phyloP scores from a whole-genome alignment of 1,140 invertebrate species.

The Arctopsyche grandis region DNA sequence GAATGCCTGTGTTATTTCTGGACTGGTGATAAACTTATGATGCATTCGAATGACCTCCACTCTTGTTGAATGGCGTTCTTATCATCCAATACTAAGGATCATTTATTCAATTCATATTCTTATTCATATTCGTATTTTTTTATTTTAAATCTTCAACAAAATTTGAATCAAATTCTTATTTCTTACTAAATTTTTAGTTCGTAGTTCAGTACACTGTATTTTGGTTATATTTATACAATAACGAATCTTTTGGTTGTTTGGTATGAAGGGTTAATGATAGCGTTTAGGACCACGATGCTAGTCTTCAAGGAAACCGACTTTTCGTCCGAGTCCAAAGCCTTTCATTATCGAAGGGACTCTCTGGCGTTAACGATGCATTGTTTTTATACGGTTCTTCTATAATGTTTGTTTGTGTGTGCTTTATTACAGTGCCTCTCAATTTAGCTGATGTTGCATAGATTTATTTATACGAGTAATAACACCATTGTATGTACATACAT shows the following conservation, averaged over 20 bases:
- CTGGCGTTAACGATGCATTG: conserved; percentile 4
- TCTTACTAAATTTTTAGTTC: no score
- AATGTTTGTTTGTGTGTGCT: background rate
- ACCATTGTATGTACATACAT: no score
- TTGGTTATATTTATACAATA: no score
- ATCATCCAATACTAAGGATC: background rate
- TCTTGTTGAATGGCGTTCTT: background rate
- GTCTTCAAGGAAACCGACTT: background rate
- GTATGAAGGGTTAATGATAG: background rate
- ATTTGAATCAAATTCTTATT: no score
- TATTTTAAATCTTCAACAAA: no score
- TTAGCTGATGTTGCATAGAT: no score
- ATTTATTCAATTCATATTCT: background rate
- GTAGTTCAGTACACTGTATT: no score
- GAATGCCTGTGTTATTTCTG: background rate
- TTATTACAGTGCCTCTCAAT: no score
- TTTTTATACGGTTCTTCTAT: background rate
- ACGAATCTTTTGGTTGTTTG: no score
- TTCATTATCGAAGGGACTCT: background rate
- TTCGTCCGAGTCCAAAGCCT: background rate
- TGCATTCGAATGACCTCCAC: background rate
- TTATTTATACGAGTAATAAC: no score
- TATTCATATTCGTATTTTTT: background rate
- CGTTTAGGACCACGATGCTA: background rate
- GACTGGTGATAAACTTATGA: background rate